Evolutionary conservation across 2,113 vertebrate genomes (phyloP).

Genomic region (Trinectes maculatus): DNA sequence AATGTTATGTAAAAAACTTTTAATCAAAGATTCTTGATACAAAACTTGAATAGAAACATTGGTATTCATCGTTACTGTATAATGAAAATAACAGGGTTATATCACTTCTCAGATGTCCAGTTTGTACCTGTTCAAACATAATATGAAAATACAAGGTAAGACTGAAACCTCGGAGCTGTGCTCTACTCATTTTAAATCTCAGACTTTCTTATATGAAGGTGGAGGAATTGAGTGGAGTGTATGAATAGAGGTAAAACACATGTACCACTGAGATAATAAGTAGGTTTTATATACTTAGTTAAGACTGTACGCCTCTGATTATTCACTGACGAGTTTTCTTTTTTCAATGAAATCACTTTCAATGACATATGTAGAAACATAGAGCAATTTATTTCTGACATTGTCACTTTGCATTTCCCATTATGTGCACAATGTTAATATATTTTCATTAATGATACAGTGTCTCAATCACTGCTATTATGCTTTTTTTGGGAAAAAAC

Average conservation of each 20-base stretch:
- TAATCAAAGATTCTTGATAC: slow-evolving; percentile 48
- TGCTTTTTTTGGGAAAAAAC: neutral
- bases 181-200: slow-evolving; percentile 20
- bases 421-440: neutral
- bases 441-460: neutral
- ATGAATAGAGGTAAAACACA: slow-evolving; percentile 31
- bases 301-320: neutral
- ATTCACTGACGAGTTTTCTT: too few relatives aligned
- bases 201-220: neutral
- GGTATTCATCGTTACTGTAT: slow-evolving; percentile 48
- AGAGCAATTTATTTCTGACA: neutral
- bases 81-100: slow-evolving; percentile 56
- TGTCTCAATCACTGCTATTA: neutral
- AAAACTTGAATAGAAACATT: slow-evolving; percentile 59
- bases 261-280: slow-evolving; percentile 3
- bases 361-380: neutral
- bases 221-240: neutral
- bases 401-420: neutral
- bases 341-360: neutral
- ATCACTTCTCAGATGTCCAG: slow-evolving; percentile 41
- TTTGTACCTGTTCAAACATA: slow-evolving; percentile 50
- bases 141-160: slow-evolving; percentile 57
- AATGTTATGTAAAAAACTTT: slow-evolving; percentile 30
- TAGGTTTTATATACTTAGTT: too few relatives aligned
- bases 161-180: slow-evolving; percentile 35